Base-by-base conservation (phyloP, 2,113 vertebrate species). In the Ancistrus triradiatus region DNA sequence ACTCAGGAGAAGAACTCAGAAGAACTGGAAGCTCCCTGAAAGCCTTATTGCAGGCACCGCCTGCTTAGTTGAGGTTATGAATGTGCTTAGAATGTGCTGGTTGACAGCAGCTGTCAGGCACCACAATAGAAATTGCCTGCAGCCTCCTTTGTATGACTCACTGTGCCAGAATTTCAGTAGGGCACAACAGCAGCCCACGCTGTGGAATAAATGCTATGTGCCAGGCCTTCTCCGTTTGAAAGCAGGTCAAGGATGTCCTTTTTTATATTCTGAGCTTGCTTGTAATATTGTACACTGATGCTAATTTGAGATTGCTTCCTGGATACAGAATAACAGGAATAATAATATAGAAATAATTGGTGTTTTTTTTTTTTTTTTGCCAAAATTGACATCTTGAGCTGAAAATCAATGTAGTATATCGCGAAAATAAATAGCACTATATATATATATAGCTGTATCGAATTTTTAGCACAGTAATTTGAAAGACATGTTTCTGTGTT, bases 31-130 rank as follows among this genome's bases (percentile, higher is more conserved):
- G 47, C 42, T 24, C 24, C 59, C 35, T 48, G 57, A 47, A 66
- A 48, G 10, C 52, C 2, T 61, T 53, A 47, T 37, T 42, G 28
- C 49, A 25, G 14, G 11, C 17, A 37, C 13, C 46, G 8, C 19
- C 24, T 25, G 33, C 51, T 28, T 33, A 31, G 10, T n/a, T n/a
- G n/a, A n/a, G n/a, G n/a, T n/a, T n/a, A n/a, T 17, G 15, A 40
- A 59, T 22, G 33, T 46, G 2, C 14, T 56, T 35, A 46, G 14
- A 31, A 25, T 13, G 14, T 35, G 50, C 8, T 27, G 44, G n/a
- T 37, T 66, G 40, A 64, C 38, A 44, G 47, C 37, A 64, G 48
- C 61, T 59, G 46, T 64, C 61, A 70, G 18, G 47, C 40, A 28
- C 2, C 31, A 24, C 50, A 27, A 27, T 38, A 46, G 31, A 28